Conservation (phyloP, 2,888 invertebrate genomes). For the Thysanoteuthis rhombus region DNA sequence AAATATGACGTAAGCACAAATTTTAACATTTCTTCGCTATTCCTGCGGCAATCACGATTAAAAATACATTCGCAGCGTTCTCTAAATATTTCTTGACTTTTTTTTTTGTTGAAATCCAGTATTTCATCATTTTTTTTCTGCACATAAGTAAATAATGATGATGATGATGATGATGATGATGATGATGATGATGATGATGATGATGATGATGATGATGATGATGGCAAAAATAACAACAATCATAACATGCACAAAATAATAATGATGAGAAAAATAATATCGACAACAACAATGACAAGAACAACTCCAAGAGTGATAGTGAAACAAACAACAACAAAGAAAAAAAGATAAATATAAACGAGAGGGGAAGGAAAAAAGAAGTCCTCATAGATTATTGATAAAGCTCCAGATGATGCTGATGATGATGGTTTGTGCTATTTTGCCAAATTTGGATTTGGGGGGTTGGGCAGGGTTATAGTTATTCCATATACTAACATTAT, state of each 20-base stretch:
- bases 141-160: not conserved
- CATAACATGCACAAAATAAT: too few species aligned
- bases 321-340: not conserved
- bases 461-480: not conserved
- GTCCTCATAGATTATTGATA: not conserved
- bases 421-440: not conserved
- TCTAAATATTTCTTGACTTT: not conserved
- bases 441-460: too few species aligned
- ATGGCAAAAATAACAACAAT: not conserved
- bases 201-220: not conserved
- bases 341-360: not conserved
- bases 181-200: not conserved
- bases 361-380: not conserved
- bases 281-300: not conserved
- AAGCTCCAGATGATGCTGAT: not conserved
- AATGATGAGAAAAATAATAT: not conserved
- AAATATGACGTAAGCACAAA: not conserved
- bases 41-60: not conserved
- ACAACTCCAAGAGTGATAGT: not conserved
- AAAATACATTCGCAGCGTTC: constrained; percentile 12
- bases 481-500: not conserved
- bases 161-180: not conserved
- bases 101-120: not conserved
- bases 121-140: not conserved
- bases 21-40: not conserved